Evolutionary conservation across 2,113 vertebrate species (phyloP).

Genomic region (Pelvicachromis taeniatus): DNA sequence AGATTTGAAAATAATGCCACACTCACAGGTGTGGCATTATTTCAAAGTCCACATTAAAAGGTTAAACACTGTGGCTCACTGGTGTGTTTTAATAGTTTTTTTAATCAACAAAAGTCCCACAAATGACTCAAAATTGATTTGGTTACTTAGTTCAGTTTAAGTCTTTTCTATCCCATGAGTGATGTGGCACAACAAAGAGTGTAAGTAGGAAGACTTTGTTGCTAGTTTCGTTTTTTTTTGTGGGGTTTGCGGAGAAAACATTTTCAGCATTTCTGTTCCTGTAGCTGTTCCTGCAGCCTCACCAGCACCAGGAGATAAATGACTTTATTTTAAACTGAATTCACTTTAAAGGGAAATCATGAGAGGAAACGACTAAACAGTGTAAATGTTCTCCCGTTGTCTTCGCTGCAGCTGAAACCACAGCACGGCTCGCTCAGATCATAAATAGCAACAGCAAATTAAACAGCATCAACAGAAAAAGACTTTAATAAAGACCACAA

Average conservation of each 20-base stretch:
- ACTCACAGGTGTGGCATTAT: fast-evolving
- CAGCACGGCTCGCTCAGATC: not conserved
- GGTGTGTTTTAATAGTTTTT: not conserved
- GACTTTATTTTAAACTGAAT: not conserved
- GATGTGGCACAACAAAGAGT: not conserved
- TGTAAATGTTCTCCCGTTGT: not conserved
- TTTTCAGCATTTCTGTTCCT: not conserved
- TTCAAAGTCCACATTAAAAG: not conserved
- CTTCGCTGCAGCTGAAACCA: not conserved
- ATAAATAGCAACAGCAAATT: conserved; percentile 7
- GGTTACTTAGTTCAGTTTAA: no score
- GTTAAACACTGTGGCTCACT: not conserved
- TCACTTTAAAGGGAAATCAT: not conserved
- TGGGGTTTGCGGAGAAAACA: not conserved
- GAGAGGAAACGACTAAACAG: not conserved
- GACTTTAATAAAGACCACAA: not conserved
- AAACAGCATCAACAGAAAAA: not conserved
- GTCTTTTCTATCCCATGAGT: fast-evolving
- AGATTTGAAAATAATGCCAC: no score
- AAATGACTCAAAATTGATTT: fast-evolving
- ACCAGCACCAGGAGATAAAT: not conserved
- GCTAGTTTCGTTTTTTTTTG: not conserved
- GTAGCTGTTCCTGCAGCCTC: not conserved
- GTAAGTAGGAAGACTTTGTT: not conserved
- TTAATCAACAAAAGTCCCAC: not conserved